phyloP scores from a whole-genome alignment of 2,888 invertebrate genomes.

The Oxytorus armatus region DNA sequence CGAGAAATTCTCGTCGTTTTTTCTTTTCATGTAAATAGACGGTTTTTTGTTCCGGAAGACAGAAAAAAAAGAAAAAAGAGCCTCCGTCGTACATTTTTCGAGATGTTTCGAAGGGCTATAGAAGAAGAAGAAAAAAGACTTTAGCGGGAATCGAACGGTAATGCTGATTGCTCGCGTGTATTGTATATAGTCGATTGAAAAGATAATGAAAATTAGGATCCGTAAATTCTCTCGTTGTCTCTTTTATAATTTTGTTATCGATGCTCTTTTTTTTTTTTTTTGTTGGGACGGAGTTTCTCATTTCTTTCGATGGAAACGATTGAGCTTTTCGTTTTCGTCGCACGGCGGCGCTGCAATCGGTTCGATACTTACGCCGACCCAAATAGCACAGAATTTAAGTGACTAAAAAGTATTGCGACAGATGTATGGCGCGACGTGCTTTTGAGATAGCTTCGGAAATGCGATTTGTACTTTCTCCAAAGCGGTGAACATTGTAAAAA shows the following conservation, averaged over 20 bases:
- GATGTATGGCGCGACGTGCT: no score
- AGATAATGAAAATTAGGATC: conserved; percentile 23
- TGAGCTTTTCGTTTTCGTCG: not conserved
- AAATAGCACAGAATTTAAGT: no score
- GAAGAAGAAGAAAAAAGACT: conserved; percentile 27
- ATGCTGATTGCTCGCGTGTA: conserved; percentile 11
- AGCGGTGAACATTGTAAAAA: no score
- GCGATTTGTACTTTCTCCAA: no score
- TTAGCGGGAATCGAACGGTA: conserved; percentile 24
- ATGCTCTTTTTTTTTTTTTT: conserved; percentile 1
- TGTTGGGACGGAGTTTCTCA: not conserved
- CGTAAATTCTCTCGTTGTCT: conserved; percentile 25
- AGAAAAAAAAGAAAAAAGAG: conserved; percentile 10
- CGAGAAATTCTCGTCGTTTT: not conserved
- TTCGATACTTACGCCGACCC: no score
- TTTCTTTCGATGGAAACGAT: not conserved
- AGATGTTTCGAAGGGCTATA: conserved; percentile 8
- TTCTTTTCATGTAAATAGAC: conserved; percentile 53
- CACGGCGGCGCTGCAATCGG: no score
- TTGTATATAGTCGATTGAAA: conserved; percentile 58
- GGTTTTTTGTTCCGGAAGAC: conserved; percentile 47
- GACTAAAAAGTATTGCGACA: no score
- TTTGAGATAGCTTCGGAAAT: no score
- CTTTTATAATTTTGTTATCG: conserved; percentile 11
- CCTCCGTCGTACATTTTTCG: conserved; percentile 27